A percentile compares a stretch with the other conserved stretches of the same genome.
These are phyloP conservation scores for Automeris io DNA, from an alignment of 2,888 invertebrate species.

Conservation along the genomic window DNA sequence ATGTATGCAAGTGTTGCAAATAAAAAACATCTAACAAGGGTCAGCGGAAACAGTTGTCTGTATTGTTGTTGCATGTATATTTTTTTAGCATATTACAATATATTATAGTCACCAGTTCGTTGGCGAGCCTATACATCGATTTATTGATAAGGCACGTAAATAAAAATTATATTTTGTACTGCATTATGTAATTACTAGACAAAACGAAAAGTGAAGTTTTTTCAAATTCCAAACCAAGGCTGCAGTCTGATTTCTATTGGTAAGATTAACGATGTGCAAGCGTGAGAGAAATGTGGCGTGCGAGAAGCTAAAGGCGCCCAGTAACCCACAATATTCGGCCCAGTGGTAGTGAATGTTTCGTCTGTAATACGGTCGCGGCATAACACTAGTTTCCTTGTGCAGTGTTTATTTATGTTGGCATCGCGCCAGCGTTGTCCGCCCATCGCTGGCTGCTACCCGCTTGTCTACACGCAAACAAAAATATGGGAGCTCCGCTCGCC, in stretches of 20 bases:
- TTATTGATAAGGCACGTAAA: neutral
- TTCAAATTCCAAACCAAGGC: conserved; percentile 12
- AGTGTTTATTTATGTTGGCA: conserved; percentile 75
- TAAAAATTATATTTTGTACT: neutral
- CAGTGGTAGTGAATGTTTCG: conserved; percentile 74
- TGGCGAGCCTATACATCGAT: neutral
- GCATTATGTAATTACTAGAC: neutral
- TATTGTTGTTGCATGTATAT: neutral
- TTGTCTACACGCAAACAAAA: conserved; percentile 59
- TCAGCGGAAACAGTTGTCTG: neutral
- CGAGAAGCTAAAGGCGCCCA: conserved; percentile 45
- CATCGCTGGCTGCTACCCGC: conserved; percentile 48
- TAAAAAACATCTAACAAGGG: conserved; percentile 3
- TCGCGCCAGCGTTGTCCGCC: conserved; percentile 66
- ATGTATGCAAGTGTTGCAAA: conserved; percentile 7
- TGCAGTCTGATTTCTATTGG: neutral
- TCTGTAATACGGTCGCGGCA: conserved; percentile 75
- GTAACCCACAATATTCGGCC: conserved; percentile 74
- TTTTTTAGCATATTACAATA: no score
- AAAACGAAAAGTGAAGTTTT: neutral
- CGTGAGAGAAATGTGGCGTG: conserved; percentile 18
- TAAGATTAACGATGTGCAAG: no score
- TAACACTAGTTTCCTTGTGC: conserved; percentile 77
- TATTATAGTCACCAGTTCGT: neutral
- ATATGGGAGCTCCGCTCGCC: conserved; percentile 46